Base-by-base conservation (phyloP, 1,140 invertebrate genomes). In the Lasaia peninsularis region DNA sequence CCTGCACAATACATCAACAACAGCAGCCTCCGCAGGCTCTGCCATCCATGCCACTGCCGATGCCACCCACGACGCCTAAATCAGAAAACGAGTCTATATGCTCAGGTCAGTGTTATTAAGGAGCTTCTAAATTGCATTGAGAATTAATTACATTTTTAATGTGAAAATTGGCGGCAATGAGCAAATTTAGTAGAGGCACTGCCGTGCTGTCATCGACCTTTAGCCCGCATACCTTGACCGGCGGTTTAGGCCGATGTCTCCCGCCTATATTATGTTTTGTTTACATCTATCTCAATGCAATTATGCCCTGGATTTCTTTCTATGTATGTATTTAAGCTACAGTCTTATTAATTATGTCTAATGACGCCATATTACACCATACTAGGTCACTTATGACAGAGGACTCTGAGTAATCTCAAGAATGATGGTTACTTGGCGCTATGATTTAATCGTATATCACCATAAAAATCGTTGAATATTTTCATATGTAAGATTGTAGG, bases 61-160 rank as follows among this genome's bases (percentile, higher is more conserved):
- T 89, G 84, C 79, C 83, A 56, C 89, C 88, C 52, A 88, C 86
- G 52, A 90, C 88, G 40, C 89, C 89, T 2, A 90, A 90, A 70
- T 90, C 89, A 6, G 89, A 90, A 72, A 90, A 90, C 60, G 89
- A 89, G 67, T 89, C 88, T 16, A 86, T 89, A 63, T 89, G 87
- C 56, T 90, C 88, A 89, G 88, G 88, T 90, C 66, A 85, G 83
- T 60, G 50, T 65, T 65, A 10, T 6, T 16, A 12, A 37, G 5
- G 12, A 35, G 12, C 12, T 35, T 14, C 34, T 14, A 37, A 6
- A 6, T 7, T 14, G 7, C 14, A 14, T 16, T 16, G 34, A 31
- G 28, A 52, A 52, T 32, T 9, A 9, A 52, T 34, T 34, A 37
- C 28, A 35, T 20, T 44, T 52, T 12, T 6, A 32, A 34, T 48